A percentile compares a stretch with the other conserved stretches of the same genome.
Evolutionary conservation across 2,797 vertebrate species (phyloP).

Genomic region (Onychomys torridus): DNA sequence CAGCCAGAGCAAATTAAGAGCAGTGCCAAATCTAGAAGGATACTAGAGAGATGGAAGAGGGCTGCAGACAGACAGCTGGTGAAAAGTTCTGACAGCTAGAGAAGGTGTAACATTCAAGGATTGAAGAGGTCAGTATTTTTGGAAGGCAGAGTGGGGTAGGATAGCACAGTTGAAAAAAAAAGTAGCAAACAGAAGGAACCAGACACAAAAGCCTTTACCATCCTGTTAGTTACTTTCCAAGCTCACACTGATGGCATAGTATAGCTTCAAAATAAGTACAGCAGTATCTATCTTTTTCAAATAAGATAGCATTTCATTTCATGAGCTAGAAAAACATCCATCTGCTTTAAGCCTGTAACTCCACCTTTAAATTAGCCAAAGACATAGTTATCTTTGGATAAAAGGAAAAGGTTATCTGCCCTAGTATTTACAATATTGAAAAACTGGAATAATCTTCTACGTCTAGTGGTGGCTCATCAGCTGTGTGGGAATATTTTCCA

Average conservation of each 20-base stretch:
- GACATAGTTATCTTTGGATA: background rate
- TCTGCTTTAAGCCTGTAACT: background rate
- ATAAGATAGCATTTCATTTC: background rate
- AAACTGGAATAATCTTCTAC: background rate
- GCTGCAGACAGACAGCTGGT: background rate
- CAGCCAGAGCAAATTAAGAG: background rate
- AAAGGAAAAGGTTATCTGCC: background rate
- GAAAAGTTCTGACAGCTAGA: background rate
- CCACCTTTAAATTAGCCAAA: background rate
- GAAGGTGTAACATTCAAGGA: too few species aligned
- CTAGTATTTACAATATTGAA: background rate
- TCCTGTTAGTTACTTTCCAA: background rate
- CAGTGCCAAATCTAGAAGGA: background rate
- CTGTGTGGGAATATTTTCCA: background rate
- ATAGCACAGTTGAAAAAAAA: too few species aligned
- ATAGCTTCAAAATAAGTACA: background rate
- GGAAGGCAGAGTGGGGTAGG: background rate
- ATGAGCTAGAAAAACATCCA: slow-evolving; percentile 42
- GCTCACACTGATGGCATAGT: background rate
- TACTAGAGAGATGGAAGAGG: background rate
- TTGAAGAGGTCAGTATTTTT: background rate
- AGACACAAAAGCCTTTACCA: background rate
- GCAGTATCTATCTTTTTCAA: slow-evolving; percentile 1
- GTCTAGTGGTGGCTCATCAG: too few species aligned
- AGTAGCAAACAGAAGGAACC: background rate